Base-by-base conservation (phyloP, 2,797 vertebrate genomes). In the Tapirus indicus region DNA sequence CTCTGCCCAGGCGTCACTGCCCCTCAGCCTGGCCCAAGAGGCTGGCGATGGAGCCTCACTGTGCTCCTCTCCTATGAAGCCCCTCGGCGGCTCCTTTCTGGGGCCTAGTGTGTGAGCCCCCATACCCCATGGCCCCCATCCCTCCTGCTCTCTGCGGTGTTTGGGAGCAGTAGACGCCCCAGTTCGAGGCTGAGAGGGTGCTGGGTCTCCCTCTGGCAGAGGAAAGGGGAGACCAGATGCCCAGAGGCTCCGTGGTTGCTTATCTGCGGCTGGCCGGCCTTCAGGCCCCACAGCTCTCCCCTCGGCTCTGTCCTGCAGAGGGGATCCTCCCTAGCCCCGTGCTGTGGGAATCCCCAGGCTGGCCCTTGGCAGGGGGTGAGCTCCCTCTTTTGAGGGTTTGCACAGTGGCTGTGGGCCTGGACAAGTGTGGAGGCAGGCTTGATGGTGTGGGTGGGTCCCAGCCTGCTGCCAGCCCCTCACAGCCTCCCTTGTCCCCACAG, bases 401-500 rank as follows among this genome's bases (percentile, higher is more conserved):
- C 27, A 54, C 35, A 20, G 9, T 20, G 79, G 38, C 38, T 27
- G 4, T 12, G 56, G 7, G 18, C 29, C 78, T 62, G 35, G 49
- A 9, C 14, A 23, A 74, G 69, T 32, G 38, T 3, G 49, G 71
- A 71, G 82, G 68, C 6, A 5, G 47, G 27, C 68, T 32, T 7
- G 32, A 21, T 3, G 3, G 66, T 0, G 4, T 44, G 72, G 58
- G 54, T 16, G 14, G 32, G 21, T 20, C 13, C 77, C 8, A 1
- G 35, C 62, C 82, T 17, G 1, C 69, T 0, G 16, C 69, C 75
- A 1, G 21, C 68, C 21, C 27, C 95, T 98, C 35, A 98, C 6
- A 9, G 71, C 13, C 62, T 93, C 32, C 97, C 72, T 85, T 97
- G 60, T 96, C 64, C 84, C 86, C 49, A 2, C 99, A 99, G 99